Evolutionary conservation across 2,888 invertebrate genomes (phyloP), one percentile per base, ranked within the genome.

Genomic region (Cyrtodaria siliqua): DNA sequence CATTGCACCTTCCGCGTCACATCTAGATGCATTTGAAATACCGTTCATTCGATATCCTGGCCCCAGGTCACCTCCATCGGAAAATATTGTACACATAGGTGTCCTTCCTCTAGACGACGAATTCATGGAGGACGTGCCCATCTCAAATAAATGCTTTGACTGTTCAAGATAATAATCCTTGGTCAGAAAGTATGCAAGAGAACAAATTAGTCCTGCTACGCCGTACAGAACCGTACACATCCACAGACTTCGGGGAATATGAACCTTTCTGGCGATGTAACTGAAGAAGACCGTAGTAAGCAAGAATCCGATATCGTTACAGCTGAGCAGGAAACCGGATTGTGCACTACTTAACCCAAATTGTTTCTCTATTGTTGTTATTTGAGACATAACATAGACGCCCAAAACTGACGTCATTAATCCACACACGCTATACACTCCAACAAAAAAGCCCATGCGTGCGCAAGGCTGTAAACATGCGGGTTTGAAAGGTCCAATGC

Each of bases 291-390:
- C 44, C 0, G 83, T 85, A 1, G 82, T 79, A 18, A 78, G n/a
- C 20, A 89, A 71, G 66, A 77, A 88, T 1, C 90, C 89, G 27
- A 89, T 85, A 64, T 90, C 88, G 66, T 90, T 89, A 59, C 87
- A 86, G 49, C 87, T 87, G 29, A 89, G 69, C 2, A 90, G 59
- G 40, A 90, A 81, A 0, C 90, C 90, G 1, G 84, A 85, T 49
- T 87, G 83, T 2, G 88, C 70, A 67, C 88, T 88, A 29, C 84
- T 85, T 8, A 90, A 75, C 1, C 88, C 88, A 44, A 84, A 89
- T 38, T 85, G 82, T 62, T 79, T 85, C 69, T 90, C 90, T 8
- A 90, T 84, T 18, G 87, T 86, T 6, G 88, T 88, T 9, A 87
- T 82, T 52, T 87, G 87, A 3, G 85, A 86, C 18, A 74, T 56